Percentiles rank a stretch among this genome's conserved stretches.
Evolutionary conservation across 2,113 vertebrate genomes (phyloP).

Genomic region (Amphiprion ocellaris): DNA sequence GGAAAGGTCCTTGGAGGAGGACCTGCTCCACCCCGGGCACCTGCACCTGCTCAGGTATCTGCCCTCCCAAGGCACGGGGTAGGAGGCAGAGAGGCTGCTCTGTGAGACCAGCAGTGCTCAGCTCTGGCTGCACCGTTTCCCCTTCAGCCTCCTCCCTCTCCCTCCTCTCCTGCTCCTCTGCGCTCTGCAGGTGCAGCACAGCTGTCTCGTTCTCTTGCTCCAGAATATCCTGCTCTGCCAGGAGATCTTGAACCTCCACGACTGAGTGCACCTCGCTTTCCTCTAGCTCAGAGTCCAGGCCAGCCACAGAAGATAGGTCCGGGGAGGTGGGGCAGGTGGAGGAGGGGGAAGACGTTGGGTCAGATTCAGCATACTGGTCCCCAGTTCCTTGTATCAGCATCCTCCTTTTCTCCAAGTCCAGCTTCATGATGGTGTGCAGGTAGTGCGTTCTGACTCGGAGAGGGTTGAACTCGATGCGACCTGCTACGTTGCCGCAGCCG

Average conservation of each 20-base stretch:
- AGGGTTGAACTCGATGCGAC: constrained; percentile 97
- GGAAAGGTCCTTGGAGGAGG: constrained; percentile 90
- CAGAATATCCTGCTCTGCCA: constrained; percentile 83
- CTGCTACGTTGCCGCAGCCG: constrained; percentile 92
- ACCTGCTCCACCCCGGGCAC: constrained; percentile 80
- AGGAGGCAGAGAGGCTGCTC: constrained; percentile 88
- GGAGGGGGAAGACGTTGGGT: constrained; percentile 53
- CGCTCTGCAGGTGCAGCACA: constrained; percentile 95
- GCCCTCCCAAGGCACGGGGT: constrained; percentile 82
- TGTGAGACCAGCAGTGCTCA: constrained; percentile 75
- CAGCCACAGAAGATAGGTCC: constrained; percentile 47
- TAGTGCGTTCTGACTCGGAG: constrained; percentile 97
- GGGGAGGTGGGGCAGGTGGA: constrained; percentile 64
- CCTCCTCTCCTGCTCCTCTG: constrained; percentile 93
- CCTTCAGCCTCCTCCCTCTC: constrained; percentile 89
- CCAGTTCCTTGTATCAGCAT: constrained; percentile 72
- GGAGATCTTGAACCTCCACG: constrained; percentile 73
- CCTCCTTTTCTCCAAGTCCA: constrained; percentile 92
- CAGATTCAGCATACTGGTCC: constrained; percentile 63
- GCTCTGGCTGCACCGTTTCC: constrained; percentile 72
- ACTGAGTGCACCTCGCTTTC: constrained; percentile 61
- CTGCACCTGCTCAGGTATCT: constrained; percentile 73
- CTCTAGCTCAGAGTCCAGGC: constrained; percentile 73
- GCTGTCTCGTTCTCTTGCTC: constrained; percentile 91
- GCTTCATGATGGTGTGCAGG: constrained; percentile 98